phyloP scores from a whole-genome alignment of 2,888 invertebrate genomes.

The Epistrophe grossulariae region DNA sequence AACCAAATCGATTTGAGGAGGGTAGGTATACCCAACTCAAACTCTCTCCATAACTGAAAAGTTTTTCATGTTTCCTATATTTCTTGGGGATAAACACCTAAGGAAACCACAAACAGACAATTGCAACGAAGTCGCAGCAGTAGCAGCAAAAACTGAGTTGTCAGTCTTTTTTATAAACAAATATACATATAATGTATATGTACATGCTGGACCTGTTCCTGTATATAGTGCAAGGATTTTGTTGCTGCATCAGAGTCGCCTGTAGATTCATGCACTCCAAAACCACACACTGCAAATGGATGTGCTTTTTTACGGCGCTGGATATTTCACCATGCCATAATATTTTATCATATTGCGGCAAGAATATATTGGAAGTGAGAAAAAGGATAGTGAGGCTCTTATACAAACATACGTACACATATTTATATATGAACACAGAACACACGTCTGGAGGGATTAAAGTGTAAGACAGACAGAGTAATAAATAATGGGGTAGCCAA shows the following conservation, averaged over 20 bases:
- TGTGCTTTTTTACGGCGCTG: conserved; percentile 26
- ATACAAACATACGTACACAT: not conserved
- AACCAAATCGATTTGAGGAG: conserved; percentile 55
- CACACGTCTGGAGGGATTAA: conserved; percentile 37
- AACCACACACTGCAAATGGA: conserved; percentile 13
- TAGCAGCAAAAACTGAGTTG: conserved; percentile 13
- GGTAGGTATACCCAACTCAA: not conserved
- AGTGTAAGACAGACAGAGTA: conserved; percentile 49
- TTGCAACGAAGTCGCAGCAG: conserved; percentile 41
- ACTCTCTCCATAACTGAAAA: not conserved
- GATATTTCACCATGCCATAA: conserved; percentile 4
- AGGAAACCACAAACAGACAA: conserved; percentile 52
- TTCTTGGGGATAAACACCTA: conserved; percentile 51
- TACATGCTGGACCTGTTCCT: not conserved
- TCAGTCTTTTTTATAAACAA: not conserved
- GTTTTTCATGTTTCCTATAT: not conserved
- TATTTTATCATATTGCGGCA: conserved; percentile 53
- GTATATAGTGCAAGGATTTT: not conserved
- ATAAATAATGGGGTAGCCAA: conserved; percentile 59
- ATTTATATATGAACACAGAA: not conserved
- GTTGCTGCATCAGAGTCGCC: conserved; percentile 36
- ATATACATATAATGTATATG: too few species aligned
- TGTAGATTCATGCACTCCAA: conserved; percentile 46
- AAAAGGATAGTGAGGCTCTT: not conserved
- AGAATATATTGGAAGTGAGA: conserved; percentile 33